phyloP scores from a whole-genome alignment of 2,888 invertebrate species.

The Drosophila subsilvestris region DNA sequence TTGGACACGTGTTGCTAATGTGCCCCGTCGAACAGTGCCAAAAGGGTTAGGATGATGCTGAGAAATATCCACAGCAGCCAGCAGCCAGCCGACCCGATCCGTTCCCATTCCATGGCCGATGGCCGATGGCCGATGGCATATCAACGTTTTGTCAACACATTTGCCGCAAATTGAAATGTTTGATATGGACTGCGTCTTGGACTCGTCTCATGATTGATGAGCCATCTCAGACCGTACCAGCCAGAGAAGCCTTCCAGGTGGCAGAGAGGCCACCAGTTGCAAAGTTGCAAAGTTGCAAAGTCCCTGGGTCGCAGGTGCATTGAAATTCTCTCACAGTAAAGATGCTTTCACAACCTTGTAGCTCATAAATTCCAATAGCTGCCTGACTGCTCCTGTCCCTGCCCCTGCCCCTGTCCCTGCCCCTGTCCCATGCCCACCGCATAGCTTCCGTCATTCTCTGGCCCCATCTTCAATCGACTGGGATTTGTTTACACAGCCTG shows the following conservation, averaged over 20 bases:
- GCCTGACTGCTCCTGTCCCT: slow-evolving; percentile 11
- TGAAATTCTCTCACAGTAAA: not conserved
- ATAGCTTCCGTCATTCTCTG: slow-evolving; percentile 5
- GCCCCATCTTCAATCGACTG: slow-evolving; percentile 13
- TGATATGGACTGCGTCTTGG: slow-evolving; percentile 39
- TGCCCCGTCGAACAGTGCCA: slow-evolving; percentile 19
- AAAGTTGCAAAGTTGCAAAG: too few species aligned
- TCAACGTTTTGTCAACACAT: slow-evolving; percentile 69
- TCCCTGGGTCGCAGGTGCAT: not conserved
- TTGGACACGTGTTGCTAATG: slow-evolving; percentile 75
- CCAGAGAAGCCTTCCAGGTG: too few species aligned
- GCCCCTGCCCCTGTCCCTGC: not conserved
- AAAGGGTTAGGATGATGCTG: not conserved
- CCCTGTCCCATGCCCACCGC: not conserved
- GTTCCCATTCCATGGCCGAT: slow-evolving; percentile 12
- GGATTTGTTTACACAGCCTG: slow-evolving; percentile 38
- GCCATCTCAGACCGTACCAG: slow-evolving; percentile 12
- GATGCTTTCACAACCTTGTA: slow-evolving; percentile 22
- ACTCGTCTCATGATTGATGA: slow-evolving; percentile 34
- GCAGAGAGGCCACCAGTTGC: too few species aligned
- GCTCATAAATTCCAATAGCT: slow-evolving; percentile 38
- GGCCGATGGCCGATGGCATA: slow-evolving; percentile 29
- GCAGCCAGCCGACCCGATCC: slow-evolving; percentile 6
- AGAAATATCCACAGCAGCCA: slow-evolving; percentile 1
- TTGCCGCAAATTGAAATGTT: slow-evolving; percentile 73